A percentile compares a stretch with the other conserved stretches of the same genome.
Conservation (phyloP, 2,113 vertebrate genomes). For the Channa argus region DNA sequence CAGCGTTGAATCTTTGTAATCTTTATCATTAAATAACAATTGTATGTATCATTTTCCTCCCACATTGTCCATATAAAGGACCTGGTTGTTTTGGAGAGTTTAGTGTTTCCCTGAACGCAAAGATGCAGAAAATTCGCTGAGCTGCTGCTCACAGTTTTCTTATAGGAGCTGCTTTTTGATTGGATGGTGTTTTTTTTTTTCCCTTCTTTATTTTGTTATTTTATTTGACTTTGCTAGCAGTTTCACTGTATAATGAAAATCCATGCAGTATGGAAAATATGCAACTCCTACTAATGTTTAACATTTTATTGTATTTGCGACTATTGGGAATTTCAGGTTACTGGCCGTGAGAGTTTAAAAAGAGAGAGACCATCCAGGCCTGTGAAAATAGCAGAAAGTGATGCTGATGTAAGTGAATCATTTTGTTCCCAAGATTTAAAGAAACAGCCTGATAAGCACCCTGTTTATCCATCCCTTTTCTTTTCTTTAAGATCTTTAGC, state of each 20-base stretch:
- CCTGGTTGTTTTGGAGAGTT: constrained; percentile 44
- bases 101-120: constrained; percentile 5
- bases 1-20: neutral
- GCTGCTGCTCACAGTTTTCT: constrained; percentile 21
- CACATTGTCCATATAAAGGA: neutral
- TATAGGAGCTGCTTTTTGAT: constrained; percentile 17
- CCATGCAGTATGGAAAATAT: neutral
- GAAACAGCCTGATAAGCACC: constrained; percentile 40
- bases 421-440: constrained; percentile 43
- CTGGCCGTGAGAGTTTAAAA: constrained; percentile 89
- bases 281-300: neutral
- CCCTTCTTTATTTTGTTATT: constrained; percentile 12
- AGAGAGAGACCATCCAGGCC: constrained; percentile 90
- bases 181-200: neutral
- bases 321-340: constrained; percentile 85
- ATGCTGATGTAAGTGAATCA: constrained; percentile 91
- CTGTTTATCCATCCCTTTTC: constrained; percentile 39
- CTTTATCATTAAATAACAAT: neutral
- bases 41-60: neutral
- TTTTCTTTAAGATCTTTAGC: constrained; percentile 57
- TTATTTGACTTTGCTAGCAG: constrained; percentile 29
- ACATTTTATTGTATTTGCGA: constrained; percentile 50
- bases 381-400: constrained; percentile 96
- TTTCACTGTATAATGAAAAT: constrained; percentile 9
- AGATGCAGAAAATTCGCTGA: constrained; percentile 20